Percentiles rank a stretch among this genome's conserved stretches.
phyloP scores from a whole-genome alignment of 2,113 vertebrate species.

The Apeltes quadracus region DNA sequence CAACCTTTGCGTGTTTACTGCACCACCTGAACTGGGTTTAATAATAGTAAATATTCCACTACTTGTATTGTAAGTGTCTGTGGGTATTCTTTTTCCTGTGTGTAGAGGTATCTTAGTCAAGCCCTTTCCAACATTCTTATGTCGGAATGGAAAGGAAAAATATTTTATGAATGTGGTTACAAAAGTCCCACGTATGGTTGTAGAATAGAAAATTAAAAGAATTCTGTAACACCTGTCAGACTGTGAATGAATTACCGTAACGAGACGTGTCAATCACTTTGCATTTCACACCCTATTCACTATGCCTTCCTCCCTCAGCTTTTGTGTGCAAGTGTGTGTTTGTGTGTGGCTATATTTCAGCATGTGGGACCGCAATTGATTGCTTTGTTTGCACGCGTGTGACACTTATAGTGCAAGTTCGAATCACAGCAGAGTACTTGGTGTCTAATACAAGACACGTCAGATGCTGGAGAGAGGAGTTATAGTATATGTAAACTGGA shows the following conservation, averaged over 20 bases:
- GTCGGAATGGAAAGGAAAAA: neutral
- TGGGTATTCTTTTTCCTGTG: neutral
- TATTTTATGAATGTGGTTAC: slow-evolving; percentile 1
- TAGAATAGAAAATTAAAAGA: slow-evolving; percentile 8
- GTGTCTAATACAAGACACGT: neutral
- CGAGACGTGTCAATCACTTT: slow-evolving; percentile 45
- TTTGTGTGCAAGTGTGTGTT: neutral
- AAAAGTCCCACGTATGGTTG: slow-evolving; percentile 16
- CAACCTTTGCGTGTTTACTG: slow-evolving; percentile 46
- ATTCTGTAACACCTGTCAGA: slow-evolving; percentile 25
- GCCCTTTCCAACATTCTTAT: neutral
- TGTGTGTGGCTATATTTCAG: slow-evolving; percentile 5
- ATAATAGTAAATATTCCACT: slow-evolving; percentile 44
- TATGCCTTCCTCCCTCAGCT: neutral
- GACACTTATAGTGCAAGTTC: slow-evolving; percentile 29
- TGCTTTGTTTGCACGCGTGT: slow-evolving; percentile 7
- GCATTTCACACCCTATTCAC: slow-evolving; percentile 34
- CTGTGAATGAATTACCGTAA: slow-evolving; percentile 38
- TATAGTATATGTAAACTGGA: neutral
- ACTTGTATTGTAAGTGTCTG: slow-evolving; percentile 9
- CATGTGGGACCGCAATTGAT: slow-evolving; percentile 31
- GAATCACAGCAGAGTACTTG: slow-evolving; percentile 28
- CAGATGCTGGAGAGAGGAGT: neutral
- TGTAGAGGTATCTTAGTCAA: neutral
- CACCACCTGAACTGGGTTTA: slow-evolving; percentile 48